Conservation (phyloP, 2,797 vertebrate genomes). For the Antrozous pallidus region DNA sequence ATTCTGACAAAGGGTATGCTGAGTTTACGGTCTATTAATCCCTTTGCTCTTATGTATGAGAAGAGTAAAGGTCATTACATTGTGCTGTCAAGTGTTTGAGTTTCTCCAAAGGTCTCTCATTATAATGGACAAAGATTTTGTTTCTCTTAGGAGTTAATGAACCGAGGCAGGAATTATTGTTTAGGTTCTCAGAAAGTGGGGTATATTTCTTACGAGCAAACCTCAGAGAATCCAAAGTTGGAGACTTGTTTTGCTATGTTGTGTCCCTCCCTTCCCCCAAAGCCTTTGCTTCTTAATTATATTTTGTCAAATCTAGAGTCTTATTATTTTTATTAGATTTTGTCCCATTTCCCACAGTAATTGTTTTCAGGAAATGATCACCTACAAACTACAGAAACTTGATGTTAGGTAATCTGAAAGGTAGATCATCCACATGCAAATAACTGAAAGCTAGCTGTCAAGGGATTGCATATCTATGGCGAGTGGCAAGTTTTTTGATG, state of each 20-base stretch:
- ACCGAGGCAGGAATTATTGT: background rate
- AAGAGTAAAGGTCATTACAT: background rate
- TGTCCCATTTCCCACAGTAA: background rate
- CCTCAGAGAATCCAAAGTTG: background rate
- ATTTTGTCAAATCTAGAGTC: background rate
- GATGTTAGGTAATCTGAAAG: background rate
- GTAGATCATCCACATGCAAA: background rate
- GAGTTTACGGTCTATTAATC: background rate
- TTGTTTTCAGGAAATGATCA: conserved; percentile 48
- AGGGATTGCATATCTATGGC: background rate
- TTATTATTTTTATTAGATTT: background rate
- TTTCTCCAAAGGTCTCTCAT: background rate
- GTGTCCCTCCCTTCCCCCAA: background rate
- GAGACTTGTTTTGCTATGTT: background rate
- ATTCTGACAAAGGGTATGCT: background rate
- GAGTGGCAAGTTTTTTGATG: background rate
- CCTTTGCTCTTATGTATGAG: background rate
- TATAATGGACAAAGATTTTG: background rate
- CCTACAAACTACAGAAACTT: background rate
- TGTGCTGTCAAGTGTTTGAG: background rate
- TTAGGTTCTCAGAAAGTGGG: background rate
- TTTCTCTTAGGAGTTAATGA: background rate
- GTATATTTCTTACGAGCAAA: background rate
- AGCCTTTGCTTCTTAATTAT: conserved; percentile 22
- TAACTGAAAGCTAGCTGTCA: background rate